Percentiles rank a stretch among this genome's conserved stretches.
Conservation (phyloP, 2,113 vertebrate species). For the Pelodiscus sinensis region DNA sequence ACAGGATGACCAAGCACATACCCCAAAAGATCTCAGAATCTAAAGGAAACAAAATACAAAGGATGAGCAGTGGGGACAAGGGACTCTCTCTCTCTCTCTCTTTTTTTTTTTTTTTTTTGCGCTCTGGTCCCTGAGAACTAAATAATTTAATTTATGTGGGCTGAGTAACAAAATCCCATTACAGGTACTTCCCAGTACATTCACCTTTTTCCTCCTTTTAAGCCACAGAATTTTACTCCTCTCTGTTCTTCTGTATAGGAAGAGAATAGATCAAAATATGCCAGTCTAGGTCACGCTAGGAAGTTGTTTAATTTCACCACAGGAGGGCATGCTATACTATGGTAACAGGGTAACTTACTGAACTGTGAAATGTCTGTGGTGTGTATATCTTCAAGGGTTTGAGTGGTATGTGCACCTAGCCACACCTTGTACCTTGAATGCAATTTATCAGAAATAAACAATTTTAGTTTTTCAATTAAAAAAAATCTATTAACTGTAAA, state of each 20-base stretch:
- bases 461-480: neutral
- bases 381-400: neutral
- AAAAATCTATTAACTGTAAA: neutral
- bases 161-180: neutral
- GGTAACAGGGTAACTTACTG: rapidly evolving
- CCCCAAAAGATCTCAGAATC: neutral
- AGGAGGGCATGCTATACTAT: slow-evolving; percentile 58
- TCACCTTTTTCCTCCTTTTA: neutral
- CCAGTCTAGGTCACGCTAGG: neutral
- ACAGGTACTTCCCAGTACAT: too few species aligned
- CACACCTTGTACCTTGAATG: neutral
- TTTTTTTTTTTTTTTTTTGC: neutral
- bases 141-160: neutral
- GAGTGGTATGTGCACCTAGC: neutral
- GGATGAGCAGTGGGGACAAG: neutral
- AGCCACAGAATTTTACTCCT: neutral
- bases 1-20: neutral
- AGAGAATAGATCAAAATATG: neutral
- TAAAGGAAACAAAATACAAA: neutral
- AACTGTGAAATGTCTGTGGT: neutral
- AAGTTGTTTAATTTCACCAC: slow-evolving; percentile 35
- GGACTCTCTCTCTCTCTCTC: neutral
- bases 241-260: rapidly evolving
- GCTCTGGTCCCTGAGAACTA: neutral
- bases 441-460: neutral